Percentiles rank a stretch among this genome's conserved stretches.
These are phyloP conservation scores for Glareola pratincola DNA, from an alignment of 2,113 vertebrate genomes.

Conservation along the genomic window DNA sequence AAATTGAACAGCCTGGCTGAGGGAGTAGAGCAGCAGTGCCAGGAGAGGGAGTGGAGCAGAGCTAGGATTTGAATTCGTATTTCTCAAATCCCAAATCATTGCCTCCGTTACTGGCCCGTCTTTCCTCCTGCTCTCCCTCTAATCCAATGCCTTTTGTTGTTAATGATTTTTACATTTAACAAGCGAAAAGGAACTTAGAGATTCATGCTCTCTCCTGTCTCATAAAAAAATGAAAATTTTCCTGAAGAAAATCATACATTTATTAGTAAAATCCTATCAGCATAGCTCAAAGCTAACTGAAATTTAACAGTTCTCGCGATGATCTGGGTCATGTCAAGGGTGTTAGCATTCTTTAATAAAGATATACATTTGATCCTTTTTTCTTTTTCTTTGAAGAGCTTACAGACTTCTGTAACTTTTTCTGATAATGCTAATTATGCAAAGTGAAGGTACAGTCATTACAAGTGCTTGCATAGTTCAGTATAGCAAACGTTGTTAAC, in stretches of 20 bases:
- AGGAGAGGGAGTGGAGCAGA: not conserved
- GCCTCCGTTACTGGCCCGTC: not conserved
- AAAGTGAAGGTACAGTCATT: not conserved
- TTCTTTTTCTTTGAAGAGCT: not conserved
- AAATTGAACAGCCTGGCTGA: slow-evolving; percentile 21
- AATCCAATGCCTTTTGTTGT: not conserved
- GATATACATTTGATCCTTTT: not conserved
- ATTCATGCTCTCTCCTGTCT: not conserved
- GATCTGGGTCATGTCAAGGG: slow-evolving; percentile 1
- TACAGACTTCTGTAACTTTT: not conserved
- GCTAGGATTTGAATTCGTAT: not conserved
- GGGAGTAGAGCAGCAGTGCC: not conserved
- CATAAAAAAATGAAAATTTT: slow-evolving; percentile 21
- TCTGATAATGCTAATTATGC: not conserved
- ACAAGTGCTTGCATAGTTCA: not conserved
- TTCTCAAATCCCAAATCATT: slow-evolving; percentile 24
- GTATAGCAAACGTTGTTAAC: not conserved
- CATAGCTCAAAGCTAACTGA: slow-evolving; percentile 38
- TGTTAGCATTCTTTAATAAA: not conserved
- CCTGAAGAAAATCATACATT: not conserved
- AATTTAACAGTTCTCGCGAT: not conserved
- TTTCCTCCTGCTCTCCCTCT: not conserved
- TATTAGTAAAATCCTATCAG: not conserved
- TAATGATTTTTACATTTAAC: slow-evolving; percentile 15
- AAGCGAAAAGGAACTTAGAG: not conserved